Evolutionary conservation across 2,888 invertebrate species (phyloP), one percentile per base, ranked within the genome.

Genomic region (Netelia inedita): DNA sequence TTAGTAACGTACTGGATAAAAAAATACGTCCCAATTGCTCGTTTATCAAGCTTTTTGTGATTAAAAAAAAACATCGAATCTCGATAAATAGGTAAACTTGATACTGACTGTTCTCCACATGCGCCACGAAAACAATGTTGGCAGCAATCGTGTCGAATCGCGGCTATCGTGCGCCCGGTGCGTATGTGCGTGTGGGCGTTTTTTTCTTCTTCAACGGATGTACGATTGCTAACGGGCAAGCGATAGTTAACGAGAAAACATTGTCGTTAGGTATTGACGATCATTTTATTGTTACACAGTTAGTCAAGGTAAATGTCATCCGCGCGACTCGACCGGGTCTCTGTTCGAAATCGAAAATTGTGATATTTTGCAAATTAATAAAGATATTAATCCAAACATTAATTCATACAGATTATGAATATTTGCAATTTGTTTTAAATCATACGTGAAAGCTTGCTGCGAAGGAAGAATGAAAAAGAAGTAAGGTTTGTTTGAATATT

Each of bases 281-380:
- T 73, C 46, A 80, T 85, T 72, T 82, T 35, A 41, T 16, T 81
- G 14, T 53, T 19, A 81, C n/a, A 65, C 73, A 80, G 81, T 81
- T 69, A 75, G 74, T 63, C 63, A 63, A 41, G 50, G 71, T 72
- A 72, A 79, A 21, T 43, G 65, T 66, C 57, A 23, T 65, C 16
- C 21, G 43, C 43, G 68, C 46, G 14, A n/a, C 50, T 11, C 65
- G 61, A 81, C 74, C 41, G 78, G n/a, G n/a, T n/a, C 73, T 79
- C 68, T 57, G 28, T 83, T 80, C 53, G 57, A 63, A 79, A 78
- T 41, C 50, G 59, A 66, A 79, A 65, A 81, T 83, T 85, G 85
- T 86, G 85, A 86, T 86, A 86, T 86, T 83, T 85, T 85, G 69
- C 61, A 68, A 86, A 78, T 84, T 63, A 79, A 84, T 86, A 82